Percentiles rank a stretch among this genome's conserved stretches.
Evolutionary conservation across 2,797 vertebrate species (phyloP).

Genomic region (Distichodus sexfasciatus): DNA sequence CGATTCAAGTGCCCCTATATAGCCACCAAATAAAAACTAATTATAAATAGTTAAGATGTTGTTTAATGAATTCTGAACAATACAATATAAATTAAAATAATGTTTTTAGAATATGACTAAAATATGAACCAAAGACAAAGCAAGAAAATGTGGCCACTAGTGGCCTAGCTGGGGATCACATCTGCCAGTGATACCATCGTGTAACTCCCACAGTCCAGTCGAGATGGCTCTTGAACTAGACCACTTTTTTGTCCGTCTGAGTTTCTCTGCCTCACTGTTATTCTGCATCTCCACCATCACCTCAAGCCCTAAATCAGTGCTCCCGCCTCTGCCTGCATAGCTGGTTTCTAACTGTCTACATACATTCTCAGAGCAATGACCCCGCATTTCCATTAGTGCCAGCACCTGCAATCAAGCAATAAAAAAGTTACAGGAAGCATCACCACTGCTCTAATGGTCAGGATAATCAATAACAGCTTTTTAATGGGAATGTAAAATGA

Average conservation of each 20-base stretch:
- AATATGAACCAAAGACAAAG: too few relatives aligned
- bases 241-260: background rate
- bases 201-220: too few relatives aligned
- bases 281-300: background rate
- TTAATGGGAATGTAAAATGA: background rate
- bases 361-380: conserved; percentile 10
- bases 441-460: conserved; percentile 16
- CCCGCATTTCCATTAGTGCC: conserved; percentile 19
- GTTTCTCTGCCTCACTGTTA: background rate
- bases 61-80: too few relatives aligned
- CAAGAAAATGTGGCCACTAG: too few relatives aligned
- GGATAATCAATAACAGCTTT: conserved; percentile 28
- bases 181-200: too few relatives aligned
- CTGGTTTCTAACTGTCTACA: background rate
- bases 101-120: too few relatives aligned
- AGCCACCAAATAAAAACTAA: too few relatives aligned
- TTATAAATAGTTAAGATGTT: too few relatives aligned
- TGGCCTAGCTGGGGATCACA: too few relatives aligned
- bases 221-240: too few relatives aligned
- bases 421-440: conserved; percentile 27
- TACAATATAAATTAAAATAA: too few relatives aligned
- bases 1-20: too few relatives aligned
- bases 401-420: conserved; percentile 24
- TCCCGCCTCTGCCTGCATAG: background rate
- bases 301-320: background rate